Conservation (phyloP, 2,797 vertebrate genomes). For the Pelodytes ibericus region DNA sequence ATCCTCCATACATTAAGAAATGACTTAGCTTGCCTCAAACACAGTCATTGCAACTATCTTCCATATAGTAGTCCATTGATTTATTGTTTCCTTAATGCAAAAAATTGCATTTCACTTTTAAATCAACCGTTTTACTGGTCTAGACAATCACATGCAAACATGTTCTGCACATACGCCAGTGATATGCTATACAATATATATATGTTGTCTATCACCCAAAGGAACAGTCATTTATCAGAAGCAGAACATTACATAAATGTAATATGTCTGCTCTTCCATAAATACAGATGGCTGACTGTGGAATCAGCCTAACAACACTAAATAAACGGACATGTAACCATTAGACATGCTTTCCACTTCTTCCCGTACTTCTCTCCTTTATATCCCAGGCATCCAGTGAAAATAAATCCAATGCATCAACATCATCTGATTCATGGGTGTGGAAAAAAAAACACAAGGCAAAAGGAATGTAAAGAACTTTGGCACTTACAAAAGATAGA, state of each 20-base stretch:
- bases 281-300: slow-evolving; percentile 9
- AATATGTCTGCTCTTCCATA: neutral
- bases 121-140: slow-evolving; percentile 9
- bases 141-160: slow-evolving; percentile 9
- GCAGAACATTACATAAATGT: slow-evolving; percentile 1
- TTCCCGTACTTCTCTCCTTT: slow-evolving; percentile 49
- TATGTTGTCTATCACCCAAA: neutral
- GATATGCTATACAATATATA: neutral
- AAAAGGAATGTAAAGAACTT: slow-evolving; percentile 56
- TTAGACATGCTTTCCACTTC: slow-evolving; percentile 23
- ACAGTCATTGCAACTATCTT: neutral
- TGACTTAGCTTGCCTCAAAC: neutral
- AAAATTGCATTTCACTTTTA: neutral
- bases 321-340: slow-evolving; percentile 19
- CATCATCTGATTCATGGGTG: slow-evolving; percentile 55
- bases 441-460: slow-evolving; percentile 47
- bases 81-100: neutral
- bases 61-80: neutral
- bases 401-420: slow-evolving; percentile 46
- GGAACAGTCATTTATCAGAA: slow-evolving; percentile 15
- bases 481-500: slow-evolving; percentile 46
- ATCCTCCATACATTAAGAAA: neutral
- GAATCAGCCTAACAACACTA: slow-evolving; percentile 1
- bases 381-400: slow-evolving; percentile 56
- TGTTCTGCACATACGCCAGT: neutral